Evolutionary conservation across 2,797 vertebrate genomes (phyloP).

Genomic region (Acridotheres tristis): DNA sequence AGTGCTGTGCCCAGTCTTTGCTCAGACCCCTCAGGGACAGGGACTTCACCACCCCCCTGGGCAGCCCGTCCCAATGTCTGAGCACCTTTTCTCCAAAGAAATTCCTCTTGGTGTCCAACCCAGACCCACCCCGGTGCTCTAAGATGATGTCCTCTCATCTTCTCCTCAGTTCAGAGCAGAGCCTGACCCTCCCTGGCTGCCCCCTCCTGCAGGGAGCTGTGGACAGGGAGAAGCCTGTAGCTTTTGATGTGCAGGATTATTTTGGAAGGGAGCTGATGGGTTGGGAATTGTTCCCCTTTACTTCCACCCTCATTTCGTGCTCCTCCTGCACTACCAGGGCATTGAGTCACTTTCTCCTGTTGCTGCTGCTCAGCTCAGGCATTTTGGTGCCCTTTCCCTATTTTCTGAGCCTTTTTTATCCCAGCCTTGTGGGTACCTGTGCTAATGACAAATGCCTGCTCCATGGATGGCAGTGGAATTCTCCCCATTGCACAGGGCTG

Average conservation of each 20-base stretch:
- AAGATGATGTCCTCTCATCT: accelerated
- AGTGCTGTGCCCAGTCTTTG: background rate
- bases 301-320: background rate
- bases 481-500: background rate
- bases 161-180: background rate
- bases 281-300: background rate
- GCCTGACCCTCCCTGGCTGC: background rate
- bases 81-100: background rate
- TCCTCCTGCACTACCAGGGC: background rate
- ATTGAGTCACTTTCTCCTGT: accelerated
- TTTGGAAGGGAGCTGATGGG: background rate
- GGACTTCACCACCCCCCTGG: background rate
- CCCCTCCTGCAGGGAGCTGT: background rate
- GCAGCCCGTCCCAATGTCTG: background rate
- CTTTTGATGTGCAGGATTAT: background rate
- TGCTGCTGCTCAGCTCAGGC: accelerated
- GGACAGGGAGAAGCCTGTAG: background rate
- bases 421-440: background rate
- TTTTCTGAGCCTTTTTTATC: background rate
- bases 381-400: background rate
- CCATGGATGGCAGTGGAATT: background rate
- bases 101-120: background rate
- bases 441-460: background rate
- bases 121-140: background rate
- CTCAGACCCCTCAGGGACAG: background rate